Conservation (phyloP, 1,140 invertebrate species). For the Ips typographus region DNA sequence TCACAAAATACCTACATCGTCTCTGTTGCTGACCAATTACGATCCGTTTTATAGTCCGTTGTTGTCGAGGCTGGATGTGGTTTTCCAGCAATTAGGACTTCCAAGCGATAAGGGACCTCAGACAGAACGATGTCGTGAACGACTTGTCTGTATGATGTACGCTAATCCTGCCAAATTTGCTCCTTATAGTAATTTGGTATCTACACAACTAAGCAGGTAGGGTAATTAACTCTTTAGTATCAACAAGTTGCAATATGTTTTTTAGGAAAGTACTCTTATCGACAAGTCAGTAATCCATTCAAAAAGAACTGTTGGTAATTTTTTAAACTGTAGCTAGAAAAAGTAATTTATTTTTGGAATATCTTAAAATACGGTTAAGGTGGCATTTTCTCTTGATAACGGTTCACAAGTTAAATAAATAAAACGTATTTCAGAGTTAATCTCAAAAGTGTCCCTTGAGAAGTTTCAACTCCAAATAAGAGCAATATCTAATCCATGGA, state of each 20-base stretch:
- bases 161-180: slow-evolving; percentile 80
- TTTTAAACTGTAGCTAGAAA: no score
- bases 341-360: no score
- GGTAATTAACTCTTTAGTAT: slow-evolving; percentile 49
- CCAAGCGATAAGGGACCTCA: slow-evolving; percentile 54
- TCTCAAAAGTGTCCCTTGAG: no score
- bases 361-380: no score
- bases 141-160: slow-evolving; percentile 83
- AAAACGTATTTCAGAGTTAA: no score
- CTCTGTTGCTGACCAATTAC: slow-evolving; percentile 78
- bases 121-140: slow-evolving; percentile 73
- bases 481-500: no score
- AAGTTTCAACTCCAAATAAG: no score
- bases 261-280: no score
- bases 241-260: neutral
- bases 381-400: no score
- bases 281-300: no score
- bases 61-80: slow-evolving; percentile 75
- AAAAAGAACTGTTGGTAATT: no score
- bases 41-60: slow-evolving; percentile 85
- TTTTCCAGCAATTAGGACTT: slow-evolving; percentile 74
- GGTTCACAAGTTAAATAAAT: no score
- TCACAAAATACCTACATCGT: slow-evolving; percentile 80
- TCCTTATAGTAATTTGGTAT: slow-evolving; percentile 83
- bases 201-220: slow-evolving; percentile 81